Conservation (phyloP, 2,797 vertebrate genomes). For the Liasis olivaceus region DNA sequence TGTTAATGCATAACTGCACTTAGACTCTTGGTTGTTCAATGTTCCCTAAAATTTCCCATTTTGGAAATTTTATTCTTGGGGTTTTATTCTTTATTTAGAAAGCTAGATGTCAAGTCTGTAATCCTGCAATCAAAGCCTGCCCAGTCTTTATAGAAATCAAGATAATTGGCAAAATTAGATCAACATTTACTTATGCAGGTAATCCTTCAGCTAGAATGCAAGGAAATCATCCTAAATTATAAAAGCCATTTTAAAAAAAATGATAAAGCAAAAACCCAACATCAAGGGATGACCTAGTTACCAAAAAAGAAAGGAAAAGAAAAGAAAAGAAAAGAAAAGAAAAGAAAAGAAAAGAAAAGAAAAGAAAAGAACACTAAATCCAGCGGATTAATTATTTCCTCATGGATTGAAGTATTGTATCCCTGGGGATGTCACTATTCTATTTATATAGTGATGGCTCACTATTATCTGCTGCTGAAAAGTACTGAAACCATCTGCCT, state of each 20-base stretch:
- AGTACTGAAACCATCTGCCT: background rate
- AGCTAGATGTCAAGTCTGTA: background rate
- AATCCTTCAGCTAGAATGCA: slow-evolving; percentile 8
- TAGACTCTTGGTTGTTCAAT: slow-evolving; percentile 27
- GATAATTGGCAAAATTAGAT: background rate
- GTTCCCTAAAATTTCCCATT: slow-evolving; percentile 20
- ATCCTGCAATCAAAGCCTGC: background rate
- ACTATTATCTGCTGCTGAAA: background rate
- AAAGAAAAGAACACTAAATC: background rate
- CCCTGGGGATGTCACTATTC: background rate
- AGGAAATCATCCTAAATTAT: background rate
- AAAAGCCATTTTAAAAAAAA: background rate
- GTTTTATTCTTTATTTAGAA: slow-evolving; percentile 38
- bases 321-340: background rate
- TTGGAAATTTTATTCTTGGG: background rate
- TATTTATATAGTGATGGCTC: background rate
- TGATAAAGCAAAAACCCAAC: background rate
- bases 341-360: background rate
- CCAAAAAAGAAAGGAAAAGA: background rate
- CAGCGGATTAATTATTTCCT: background rate
- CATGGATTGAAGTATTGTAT: background rate
- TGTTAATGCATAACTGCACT: slow-evolving; percentile 41
- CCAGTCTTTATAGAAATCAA: slow-evolving; percentile 25
- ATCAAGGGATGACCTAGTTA: background rate
- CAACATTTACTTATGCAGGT: background rate